Conservation (phyloP, 2,113 vertebrate species). For the Danionella cerebrum region DNA sequence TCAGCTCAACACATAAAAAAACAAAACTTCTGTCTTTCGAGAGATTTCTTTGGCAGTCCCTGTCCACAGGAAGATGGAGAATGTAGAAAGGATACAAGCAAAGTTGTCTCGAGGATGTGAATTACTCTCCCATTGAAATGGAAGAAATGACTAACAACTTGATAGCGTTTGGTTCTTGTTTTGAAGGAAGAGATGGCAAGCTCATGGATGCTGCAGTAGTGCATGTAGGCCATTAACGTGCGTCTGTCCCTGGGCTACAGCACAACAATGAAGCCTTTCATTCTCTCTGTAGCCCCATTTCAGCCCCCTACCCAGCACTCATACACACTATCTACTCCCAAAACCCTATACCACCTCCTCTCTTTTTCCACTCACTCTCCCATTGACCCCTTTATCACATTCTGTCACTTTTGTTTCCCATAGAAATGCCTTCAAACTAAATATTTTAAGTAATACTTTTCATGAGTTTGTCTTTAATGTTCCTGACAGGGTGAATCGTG, state of each 20-base stretch:
- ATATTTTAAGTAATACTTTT: too few species aligned
- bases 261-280: constrained; percentile 34
- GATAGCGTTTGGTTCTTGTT: neutral
- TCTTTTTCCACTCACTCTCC: neutral
- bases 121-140: neutral
- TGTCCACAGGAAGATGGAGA: neutral
- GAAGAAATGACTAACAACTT: neutral
- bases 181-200: neutral
- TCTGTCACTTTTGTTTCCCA: neutral
- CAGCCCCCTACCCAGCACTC: neutral
- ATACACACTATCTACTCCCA: neutral
- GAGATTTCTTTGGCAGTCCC: neutral
- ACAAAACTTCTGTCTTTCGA: neutral
- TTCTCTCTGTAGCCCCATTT: constrained; percentile 11
- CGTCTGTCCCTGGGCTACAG: constrained; percentile 11
- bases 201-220: neutral
- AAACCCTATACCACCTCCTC: neutral
- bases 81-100: neutral
- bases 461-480: too few species aligned
- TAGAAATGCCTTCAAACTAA: neutral
- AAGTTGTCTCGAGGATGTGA: neutral
- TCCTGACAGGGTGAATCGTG: too few species aligned
- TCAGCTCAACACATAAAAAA: neutral
- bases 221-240: constrained; percentile 14
- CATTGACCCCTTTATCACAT: constrained; percentile 6